Base-by-base conservation (phyloP, 1,140 invertebrate species). In the Acromyrmex heyeri region DNA sequence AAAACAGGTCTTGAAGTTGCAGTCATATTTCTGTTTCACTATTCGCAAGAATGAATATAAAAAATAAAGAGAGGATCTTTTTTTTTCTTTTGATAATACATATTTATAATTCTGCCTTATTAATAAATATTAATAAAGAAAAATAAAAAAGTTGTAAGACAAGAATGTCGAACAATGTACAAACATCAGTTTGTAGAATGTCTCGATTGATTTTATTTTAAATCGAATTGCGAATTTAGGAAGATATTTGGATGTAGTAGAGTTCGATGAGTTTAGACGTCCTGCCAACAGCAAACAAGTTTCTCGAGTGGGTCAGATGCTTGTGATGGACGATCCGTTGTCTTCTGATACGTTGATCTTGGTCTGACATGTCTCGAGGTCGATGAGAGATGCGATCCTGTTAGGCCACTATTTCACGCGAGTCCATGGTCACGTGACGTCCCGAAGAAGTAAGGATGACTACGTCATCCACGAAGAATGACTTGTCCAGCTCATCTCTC, bases 301-400 rank as follows among this genome's bases (percentile, higher is more conserved):
- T 69, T 83, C 55, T 83, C 69, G 77, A 55, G n/a, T 21, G 30
- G 44, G 50, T 21, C 64, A 73, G 14, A 72, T 72, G 38, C 48
- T 24, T 38, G 55, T 83, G 69, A 83, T 59, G 78, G 53, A 82
- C 24, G 67, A 73, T 30, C 55, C 38, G 79, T 73, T 72, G 38
- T 82, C 79, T 73, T 83, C 79, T n/a, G 55, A 82, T 82, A 61
- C 67, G 55, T 73, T 73, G 79, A 83, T 83, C n/a, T 73, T 27
- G 55, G 69, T 61, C 79, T 61, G 69, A 83, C 67, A 50, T 30
- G 67, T 82, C 79, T 73, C 79, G 79, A 73, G 79, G 55, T 73
- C 79, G 38, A 61, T 61, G 55, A 18, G 67, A 82, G 67, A 73
- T 34, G 55, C 67, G 18, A 73, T 83, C 67, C 79, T 73, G 79